Percentiles rank a stretch among this genome's conserved stretches.
Conservation (phyloP, 1,140 invertebrate genomes). For the Phocides pigmalion region DNA sequence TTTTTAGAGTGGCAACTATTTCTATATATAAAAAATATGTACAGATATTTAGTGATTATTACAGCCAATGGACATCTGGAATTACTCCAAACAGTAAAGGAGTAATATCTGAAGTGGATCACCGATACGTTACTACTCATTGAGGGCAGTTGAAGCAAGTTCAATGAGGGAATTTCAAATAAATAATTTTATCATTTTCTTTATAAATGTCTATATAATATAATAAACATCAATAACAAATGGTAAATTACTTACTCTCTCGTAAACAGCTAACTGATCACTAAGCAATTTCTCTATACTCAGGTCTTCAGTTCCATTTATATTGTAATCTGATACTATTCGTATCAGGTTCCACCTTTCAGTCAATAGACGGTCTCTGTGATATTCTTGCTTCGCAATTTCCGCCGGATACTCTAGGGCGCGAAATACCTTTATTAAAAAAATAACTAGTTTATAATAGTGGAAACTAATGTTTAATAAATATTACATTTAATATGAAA, state of each 20-base stretch:
- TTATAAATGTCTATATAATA: not conserved
- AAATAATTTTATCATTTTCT: no score
- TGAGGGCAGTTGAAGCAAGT: no score
- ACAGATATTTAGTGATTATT: no score
- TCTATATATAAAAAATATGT: no score
- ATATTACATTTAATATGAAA: not conserved
- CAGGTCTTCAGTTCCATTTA: constrained; percentile 85
- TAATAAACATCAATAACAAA: not conserved
- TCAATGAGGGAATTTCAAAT: no score
- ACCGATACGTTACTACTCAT: no score
- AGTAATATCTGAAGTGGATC: no score
- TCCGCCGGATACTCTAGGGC: constrained; percentile 90
- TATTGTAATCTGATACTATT: constrained; percentile 71
- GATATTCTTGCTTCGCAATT: constrained; percentile 84
- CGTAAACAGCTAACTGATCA: constrained; percentile 85
- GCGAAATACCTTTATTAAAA: constrained; percentile 87
- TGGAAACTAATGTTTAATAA: not conserved
- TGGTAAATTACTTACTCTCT: constrained; percentile 74
- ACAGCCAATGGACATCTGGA: no score
- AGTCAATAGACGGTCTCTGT: constrained; percentile 75
- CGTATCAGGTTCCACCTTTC: constrained; percentile 72
- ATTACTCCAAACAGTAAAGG: no score
- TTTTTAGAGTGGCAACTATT: no score
- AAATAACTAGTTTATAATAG: not conserved
- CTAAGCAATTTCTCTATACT: constrained; percentile 85